Evolutionary conservation across 2,113 vertebrate species (phyloP).

Genomic region (Strix uralensis): DNA sequence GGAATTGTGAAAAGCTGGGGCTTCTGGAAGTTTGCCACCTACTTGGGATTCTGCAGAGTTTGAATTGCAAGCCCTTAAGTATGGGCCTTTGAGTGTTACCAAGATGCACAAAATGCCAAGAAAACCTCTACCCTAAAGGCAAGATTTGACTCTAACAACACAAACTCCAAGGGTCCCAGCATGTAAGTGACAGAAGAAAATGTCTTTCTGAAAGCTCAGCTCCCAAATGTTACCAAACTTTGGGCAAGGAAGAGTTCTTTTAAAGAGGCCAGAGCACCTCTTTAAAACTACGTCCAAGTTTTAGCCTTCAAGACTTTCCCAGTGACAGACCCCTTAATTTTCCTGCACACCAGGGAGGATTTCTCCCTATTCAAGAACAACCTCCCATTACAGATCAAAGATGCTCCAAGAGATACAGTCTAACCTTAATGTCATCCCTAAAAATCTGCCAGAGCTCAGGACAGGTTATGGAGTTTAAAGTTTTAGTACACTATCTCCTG

Average conservation of each 20-base stretch:
- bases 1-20: constrained; percentile 53
- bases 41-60: constrained; percentile 18
- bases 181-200: neutral
- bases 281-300: neutral
- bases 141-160: neutral
- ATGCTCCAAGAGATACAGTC: neutral
- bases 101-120: neutral
- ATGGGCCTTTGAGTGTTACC: neutral
- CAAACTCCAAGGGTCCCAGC: neutral
- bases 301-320: neutral
- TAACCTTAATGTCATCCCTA: neutral
- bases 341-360: neutral
- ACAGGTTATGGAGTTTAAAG: neutral
- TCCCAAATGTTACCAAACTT: neutral
- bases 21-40: constrained; percentile 58
- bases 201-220: neutral
- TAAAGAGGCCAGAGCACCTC: neutral
- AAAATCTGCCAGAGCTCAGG: neutral
- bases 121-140: neutral
- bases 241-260: neutral
- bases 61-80: neutral
- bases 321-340: neutral
- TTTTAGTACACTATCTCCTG: neutral
- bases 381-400: neutral
- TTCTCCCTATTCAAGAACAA: neutral